Percentiles rank a stretch among this genome's conserved stretches.
Conservation (phyloP, 2,113 vertebrate species). For the Pseudopipra pipra region DNA sequence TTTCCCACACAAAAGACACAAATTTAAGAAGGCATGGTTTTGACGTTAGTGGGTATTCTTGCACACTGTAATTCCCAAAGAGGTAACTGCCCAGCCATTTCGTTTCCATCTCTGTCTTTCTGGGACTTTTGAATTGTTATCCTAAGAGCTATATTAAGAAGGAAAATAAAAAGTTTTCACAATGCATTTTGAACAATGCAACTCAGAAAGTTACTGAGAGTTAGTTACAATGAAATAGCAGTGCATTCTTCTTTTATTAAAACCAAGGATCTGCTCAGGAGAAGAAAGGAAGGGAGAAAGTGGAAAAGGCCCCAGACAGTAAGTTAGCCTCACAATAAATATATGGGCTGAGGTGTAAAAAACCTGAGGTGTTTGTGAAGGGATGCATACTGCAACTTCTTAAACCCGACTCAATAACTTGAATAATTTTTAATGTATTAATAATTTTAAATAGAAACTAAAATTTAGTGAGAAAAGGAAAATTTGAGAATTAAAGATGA, state of each 20-base stretch:
- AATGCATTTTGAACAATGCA: not conserved
- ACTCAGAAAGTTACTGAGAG: not conserved
- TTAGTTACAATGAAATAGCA: not conserved
- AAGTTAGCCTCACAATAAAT: not conserved
- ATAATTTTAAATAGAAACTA: not conserved
- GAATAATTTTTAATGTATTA: not conserved
- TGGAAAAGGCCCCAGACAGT: accelerated
- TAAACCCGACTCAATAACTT: not conserved
- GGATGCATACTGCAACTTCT: not conserved
- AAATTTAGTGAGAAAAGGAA: not conserved
- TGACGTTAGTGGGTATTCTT: not conserved
- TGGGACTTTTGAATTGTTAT: not conserved
- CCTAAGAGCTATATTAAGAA: not conserved
- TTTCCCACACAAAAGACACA: not conserved
- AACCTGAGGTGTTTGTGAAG: not conserved
- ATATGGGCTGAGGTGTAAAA: not conserved
- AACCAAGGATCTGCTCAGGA: not conserved
- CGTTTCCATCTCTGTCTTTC: not conserved
- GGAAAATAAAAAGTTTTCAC: not conserved
- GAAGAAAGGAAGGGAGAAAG: not conserved
- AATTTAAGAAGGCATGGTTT: not conserved
- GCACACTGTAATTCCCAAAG: not conserved
- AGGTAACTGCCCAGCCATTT: not conserved
- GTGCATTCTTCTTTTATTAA: not conserved
- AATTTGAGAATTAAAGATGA: not conserved